phyloP scores from a whole-genome alignment of 2,113 vertebrate species.

The Heliornis fulica region DNA sequence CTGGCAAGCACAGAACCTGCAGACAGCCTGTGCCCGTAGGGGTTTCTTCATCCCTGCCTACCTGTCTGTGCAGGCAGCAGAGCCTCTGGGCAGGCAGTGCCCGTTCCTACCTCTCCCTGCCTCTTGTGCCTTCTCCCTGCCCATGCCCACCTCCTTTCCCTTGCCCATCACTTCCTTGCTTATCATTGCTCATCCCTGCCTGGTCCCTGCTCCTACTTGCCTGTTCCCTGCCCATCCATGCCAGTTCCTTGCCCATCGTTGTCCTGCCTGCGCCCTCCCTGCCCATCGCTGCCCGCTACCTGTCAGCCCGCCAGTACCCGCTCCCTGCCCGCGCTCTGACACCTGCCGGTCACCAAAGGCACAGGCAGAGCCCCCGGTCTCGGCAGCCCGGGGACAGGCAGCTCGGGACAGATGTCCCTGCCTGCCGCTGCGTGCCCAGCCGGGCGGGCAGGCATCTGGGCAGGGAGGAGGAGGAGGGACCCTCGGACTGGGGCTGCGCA shows the following conservation, averaged over 20 bases:
- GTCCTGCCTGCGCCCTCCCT: background rate
- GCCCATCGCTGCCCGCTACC: background rate
- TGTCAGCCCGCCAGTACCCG: background rate
- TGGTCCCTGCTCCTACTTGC: background rate
- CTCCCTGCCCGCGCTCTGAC: conserved; percentile 25
- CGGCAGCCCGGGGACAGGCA: background rate
- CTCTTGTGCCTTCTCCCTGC: background rate
- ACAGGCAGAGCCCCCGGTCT: background rate
- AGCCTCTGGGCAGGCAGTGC: background rate
- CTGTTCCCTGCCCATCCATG: background rate
- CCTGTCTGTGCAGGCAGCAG: background rate
- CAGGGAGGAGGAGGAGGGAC: background rate
- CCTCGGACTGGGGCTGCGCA: background rate
- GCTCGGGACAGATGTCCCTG: background rate
- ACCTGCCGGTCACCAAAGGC: conserved; percentile 52
- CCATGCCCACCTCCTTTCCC: too few species aligned
- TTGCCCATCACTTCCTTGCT: too few species aligned
- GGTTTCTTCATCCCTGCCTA: background rate
- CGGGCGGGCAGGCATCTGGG: background rate
- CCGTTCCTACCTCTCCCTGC: background rate
- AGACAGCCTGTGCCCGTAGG: background rate
- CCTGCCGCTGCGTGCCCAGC: background rate
- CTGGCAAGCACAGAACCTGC: background rate
- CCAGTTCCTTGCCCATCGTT: background rate
- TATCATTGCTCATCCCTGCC: background rate